Base-by-base conservation (phyloP, 64 coral and sea anemone species). In the Montipora capricornis region DNA sequence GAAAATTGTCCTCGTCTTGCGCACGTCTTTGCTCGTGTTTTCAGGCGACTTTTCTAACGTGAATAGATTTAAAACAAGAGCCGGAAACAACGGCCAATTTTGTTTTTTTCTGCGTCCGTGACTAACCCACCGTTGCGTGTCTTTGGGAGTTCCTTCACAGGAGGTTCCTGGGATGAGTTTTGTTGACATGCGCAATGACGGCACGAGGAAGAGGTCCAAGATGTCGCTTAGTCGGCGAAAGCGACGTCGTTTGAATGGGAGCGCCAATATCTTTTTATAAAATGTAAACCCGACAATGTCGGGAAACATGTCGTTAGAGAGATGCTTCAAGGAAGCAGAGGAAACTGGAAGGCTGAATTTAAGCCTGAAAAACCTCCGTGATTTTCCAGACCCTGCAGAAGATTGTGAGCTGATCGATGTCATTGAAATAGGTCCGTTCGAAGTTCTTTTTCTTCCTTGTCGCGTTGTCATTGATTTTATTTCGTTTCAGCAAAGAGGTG, bases 331-430 rank as follows among this genome's bases (percentile, higher is more conserved):
- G 77, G 98, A 99, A 92, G 98, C 98, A 45, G 98, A 99, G 77
- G 95, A 99, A 58, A 99, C 98, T 20, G 98, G 98, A 68, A 83
- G 79, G 49, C 82, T 99, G n/a, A 74, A 81, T 64, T 94, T 99
- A 11, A 81, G 95, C 77, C 51, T 83, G 67, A 96, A 94, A 86
- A 95, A 93, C 74, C 89, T 99, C 48, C 89, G 95, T 66, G 98
- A 99, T 92, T 99, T 96, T 68, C 98, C 98, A n/a, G 95, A 96
- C 80, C 91, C 88, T 2, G 76, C 95, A 6, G 92, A 96, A 19
- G 98, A 99, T 80, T 99, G 95, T 83, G 98, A 99, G 48, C 95
- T 99, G 3, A 99, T 99, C 17, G 98, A 99, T 94, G 98, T 99
- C 4, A 99, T 99, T 81, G 92, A 99, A 99, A 93, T 93, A 92